Percentiles rank a stretch among this genome's conserved stretches.
Conservation (phyloP, 2,797 vertebrate species). For the Phoxinus dragarum region DNA sequence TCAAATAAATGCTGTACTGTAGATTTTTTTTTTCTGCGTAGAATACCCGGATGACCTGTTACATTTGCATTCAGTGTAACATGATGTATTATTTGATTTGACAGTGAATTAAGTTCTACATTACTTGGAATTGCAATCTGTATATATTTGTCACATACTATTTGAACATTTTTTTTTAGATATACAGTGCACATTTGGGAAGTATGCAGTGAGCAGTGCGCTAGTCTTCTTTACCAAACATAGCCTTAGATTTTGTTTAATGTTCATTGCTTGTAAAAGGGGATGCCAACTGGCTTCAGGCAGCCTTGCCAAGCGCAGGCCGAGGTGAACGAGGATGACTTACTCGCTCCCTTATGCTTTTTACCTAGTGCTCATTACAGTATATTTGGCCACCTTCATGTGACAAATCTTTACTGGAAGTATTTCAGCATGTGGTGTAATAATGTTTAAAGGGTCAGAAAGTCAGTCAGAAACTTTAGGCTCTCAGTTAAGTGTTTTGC, state of each 20-base stretch:
- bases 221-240: not conserved
- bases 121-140: not conserved
- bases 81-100: no score
- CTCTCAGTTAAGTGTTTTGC: not conserved
- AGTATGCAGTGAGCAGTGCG: not conserved
- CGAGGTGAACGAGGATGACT: not conserved
- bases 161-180: not conserved
- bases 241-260: not conserved
- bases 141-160: not conserved
- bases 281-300: not conserved
- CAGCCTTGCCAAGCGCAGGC: not conserved
- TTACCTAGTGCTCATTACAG: not conserved
- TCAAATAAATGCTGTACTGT: not conserved
- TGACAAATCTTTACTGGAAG: constrained; percentile 25
- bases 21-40: not conserved
- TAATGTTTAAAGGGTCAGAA: not conserved
- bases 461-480: not conserved
- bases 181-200: not conserved
- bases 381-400: not conserved
- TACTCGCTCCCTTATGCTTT: not conserved
- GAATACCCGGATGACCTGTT: not conserved
- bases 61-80: not conserved
- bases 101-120: no score
- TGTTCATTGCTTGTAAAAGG: constrained; percentile 1
- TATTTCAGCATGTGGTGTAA: not conserved